Percentiles rank a stretch among this genome's conserved stretches.
These are phyloP conservation scores for Mesitornis unicolor DNA, from an alignment of 2,113 vertebrate genomes.

Conservation along the genomic window DNA sequence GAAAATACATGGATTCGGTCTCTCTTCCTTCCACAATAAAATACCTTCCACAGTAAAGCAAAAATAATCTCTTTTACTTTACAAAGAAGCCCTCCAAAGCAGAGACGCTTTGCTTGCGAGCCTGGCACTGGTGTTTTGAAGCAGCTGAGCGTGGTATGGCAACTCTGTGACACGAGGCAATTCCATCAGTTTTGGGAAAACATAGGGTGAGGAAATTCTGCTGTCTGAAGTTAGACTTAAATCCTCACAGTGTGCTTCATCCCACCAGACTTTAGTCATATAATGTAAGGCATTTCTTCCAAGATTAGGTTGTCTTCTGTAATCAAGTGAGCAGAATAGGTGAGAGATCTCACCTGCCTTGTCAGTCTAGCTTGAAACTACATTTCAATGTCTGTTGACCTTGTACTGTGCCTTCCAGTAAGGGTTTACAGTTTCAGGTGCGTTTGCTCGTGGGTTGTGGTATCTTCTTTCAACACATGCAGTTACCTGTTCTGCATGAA, in stretches of 20 bases:
- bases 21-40: neutral
- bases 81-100: neutral
- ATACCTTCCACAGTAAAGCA: neutral
- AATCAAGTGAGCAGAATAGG: neutral
- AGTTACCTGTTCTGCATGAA: neutral
- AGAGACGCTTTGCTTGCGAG: neutral
- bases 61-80: neutral
- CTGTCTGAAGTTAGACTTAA: neutral
- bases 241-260: neutral
- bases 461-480: neutral
- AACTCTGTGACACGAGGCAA: neutral
- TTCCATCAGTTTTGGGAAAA: neutral
- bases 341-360: neutral
- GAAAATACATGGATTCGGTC: neutral
- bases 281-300: neutral
- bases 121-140: neutral
- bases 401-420: neutral
- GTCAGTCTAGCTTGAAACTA: neutral
- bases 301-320: neutral
- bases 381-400: neutral
- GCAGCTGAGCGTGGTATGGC: rapidly evolving
- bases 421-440: neutral
- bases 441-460: neutral
- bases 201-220: neutral
- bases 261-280: neutral